Base-by-base conservation (phyloP, 2,888 invertebrate genomes). In the Andrena marginata region DNA sequence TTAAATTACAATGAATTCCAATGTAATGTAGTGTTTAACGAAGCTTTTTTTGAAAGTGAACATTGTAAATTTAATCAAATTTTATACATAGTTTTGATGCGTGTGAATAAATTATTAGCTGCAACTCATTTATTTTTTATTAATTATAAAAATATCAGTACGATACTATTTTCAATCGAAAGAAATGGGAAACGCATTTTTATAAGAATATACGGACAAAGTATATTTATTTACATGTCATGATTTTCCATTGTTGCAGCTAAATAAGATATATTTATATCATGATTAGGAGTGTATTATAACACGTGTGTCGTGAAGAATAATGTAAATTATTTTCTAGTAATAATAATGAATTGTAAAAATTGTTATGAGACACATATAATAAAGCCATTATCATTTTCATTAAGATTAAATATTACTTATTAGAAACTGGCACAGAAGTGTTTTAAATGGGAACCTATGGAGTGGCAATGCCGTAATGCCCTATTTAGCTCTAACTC, bases 81-180 rank as follows among this genome's bases (percentile, higher is more conserved):
- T 79, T 78, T 80, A 78, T 71, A 56, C 8, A 60, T 42, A 54
- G 56, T 80, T 80, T 67, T 80, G 42, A 48, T 54, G 60, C 26
- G 48, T 70, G 29, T 29, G 20, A 78, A 59, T 77, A 68, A 68
- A 69, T 77, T 64, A 69, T 70, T 64, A 26, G 23, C 48, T 51
- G 13, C 51, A 74, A 77, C 35, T 5, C 51, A 48, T 71, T 79
- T 79, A 80, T 67, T 71, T 71, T 79, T 33, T 26, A 71, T 48
- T 67, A 65, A 35, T 62, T 62, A 54, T 70, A 4, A 56, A 62
- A 49, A 33, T 48, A 60, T 3, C 26, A 20, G 8, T 6, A 42
- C 5, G n/a, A 70, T 67, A 29, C 31, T 69, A 51, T 33, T 54
- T 71, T 42, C 65, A 33, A 26, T 60, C n/a, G 7, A 70, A 60